Evolutionary conservation across 2,888 invertebrate genomes (phyloP).

Genomic region (Hetaerina titia): DNA sequence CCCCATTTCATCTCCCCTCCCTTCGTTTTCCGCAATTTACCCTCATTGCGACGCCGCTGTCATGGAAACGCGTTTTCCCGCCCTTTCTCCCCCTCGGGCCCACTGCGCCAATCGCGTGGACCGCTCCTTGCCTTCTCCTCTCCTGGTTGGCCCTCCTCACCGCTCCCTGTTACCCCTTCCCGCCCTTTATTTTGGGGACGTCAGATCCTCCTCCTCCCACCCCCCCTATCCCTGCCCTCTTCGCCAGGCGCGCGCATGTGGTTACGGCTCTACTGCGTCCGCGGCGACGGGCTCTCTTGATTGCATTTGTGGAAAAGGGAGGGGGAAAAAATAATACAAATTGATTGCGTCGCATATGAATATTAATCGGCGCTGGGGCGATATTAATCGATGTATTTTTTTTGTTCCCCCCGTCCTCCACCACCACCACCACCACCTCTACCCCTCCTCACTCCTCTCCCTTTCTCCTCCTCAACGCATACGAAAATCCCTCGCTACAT

Average conservation of each 20-base stretch:
- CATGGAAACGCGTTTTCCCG: conserved; percentile 34
- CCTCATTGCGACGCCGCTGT: conserved; percentile 39
- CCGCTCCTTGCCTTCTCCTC: background rate
- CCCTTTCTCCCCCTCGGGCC: background rate
- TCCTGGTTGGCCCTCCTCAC: too few relatives aligned
- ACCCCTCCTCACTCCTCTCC: background rate
- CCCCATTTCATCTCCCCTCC: background rate
- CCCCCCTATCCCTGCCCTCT: too few relatives aligned
- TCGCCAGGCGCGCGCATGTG: background rate
- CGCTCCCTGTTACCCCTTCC: background rate
- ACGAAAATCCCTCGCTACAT: too few relatives aligned
- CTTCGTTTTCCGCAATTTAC: conserved; percentile 24
- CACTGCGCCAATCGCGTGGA: conserved; percentile 28
- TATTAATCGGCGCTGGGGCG: conserved; percentile 18
- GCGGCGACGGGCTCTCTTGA: too few relatives aligned
- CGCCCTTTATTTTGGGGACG: background rate
- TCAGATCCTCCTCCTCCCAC: background rate
- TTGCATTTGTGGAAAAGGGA: too few relatives aligned
- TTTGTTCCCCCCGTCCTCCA: background rate
- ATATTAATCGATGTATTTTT: background rate
- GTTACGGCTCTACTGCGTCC: background rate
- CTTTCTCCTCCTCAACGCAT: background rate
- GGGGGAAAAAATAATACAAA: background rate
- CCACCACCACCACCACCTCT: background rate
- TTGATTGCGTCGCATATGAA: conserved; percentile 35